Conservation (phyloP, 2,888 invertebrate species). For the Dioctria linearis region DNA sequence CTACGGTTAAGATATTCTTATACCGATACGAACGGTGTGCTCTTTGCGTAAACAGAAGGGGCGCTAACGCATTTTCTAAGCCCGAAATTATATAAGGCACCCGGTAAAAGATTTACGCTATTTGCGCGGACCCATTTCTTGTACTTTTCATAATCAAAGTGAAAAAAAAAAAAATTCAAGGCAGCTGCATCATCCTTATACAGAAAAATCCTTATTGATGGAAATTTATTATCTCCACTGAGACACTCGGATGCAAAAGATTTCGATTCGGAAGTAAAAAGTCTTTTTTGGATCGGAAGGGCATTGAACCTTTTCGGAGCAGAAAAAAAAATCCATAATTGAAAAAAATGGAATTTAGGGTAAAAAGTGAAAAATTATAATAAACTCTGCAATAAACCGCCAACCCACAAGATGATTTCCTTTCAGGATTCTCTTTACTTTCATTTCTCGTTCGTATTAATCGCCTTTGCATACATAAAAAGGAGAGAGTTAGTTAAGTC, state of each 20-base stretch:
- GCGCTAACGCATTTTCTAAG: slow-evolving; percentile 42
- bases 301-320: slow-evolving; percentile 26
- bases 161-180: neutral
- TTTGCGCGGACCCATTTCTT: slow-evolving; percentile 36
- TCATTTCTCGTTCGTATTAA: neutral
- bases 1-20: slow-evolving; percentile 23
- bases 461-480: slow-evolving; percentile 3
- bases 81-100: slow-evolving; percentile 10
- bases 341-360: slow-evolving; percentile 5
- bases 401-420: neutral
- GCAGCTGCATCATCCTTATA: slow-evolving; percentile 34
- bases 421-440: neutral
- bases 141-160: neutral
- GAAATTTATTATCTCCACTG: slow-evolving; percentile 29
- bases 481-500: slow-evolving; percentile 9
- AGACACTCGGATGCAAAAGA: slow-evolving; percentile 11
- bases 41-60: slow-evolving; percentile 46
- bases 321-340: slow-evolving; percentile 12
- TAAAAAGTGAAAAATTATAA: neutral
- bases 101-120: slow-evolving; percentile 43
- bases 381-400: neutral
- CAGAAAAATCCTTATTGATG: slow-evolving; percentile 24
- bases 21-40: neutral
- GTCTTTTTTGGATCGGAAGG: neutral
- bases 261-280: neutral